Evolutionary conservation across 2,797 vertebrate species (phyloP), one percentile per base, ranked within the genome.

Genomic region (Benthosema pterotum): DNA sequence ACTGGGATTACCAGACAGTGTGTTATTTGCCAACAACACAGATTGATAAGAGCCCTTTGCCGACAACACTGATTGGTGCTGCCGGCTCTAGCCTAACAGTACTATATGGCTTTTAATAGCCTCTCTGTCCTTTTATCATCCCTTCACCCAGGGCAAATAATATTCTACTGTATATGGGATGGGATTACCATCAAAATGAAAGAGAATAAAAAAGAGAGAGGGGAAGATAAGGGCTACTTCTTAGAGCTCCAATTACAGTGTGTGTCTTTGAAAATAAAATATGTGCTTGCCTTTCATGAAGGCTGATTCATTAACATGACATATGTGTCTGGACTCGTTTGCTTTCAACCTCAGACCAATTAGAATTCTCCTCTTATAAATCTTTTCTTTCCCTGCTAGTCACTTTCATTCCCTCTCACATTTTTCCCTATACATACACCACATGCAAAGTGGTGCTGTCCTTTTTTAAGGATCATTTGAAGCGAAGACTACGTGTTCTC

Each of bases 251-350:
- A 87, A 87, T 91, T 91, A 90, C 85, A 88, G 83, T 69, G 75
- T 83, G 74, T 78, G 71, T 72, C 78, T 88, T 87, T 88, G 80
- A 89, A 90, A 85, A 77, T 67, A 89, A 90, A 85, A 77, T 67
- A 53, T 57, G 22, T 14, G 4, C 65, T 69, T 13, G 51, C 75
- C 79, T 87, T 89, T 89, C 83, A 86, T 91, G 83, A 77, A 73
- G 50, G 83, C 83, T 79, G 79, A 86, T 86, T 91, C 83, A 90
- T 88, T 88, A 89, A 85, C 81, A 16, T 60, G 49, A 75, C 45
- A 57, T 60, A 78, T 78, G 77, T 67, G 74, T 87, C 74, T 84
- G 80, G 85, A 81, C 82, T 57, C 15, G 46, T 61, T 82, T 77
- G 64, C 83, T 90, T 89, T 89, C 80, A 90, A 83, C 77, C 63